Evolutionary conservation across 2,888 invertebrate genomes (phyloP), one percentile per base, ranked within the genome.

Genomic region (Polietes domitor): DNA sequence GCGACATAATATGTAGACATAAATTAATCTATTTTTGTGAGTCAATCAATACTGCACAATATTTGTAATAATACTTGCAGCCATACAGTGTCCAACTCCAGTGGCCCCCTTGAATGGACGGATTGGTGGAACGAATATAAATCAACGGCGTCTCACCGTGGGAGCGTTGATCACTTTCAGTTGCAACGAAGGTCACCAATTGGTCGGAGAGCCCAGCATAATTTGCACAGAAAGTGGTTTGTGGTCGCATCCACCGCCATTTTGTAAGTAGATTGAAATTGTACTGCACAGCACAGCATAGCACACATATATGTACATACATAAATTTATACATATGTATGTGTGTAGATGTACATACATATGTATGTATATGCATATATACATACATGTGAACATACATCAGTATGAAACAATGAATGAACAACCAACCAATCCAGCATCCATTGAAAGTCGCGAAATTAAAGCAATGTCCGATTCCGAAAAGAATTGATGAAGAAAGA

Each of bases 201-300:
- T 92, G 86, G 91, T 92, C 32, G 97, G 97, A 4, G 96, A 97
- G 90, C 94, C 95, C 0, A 96, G 96, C 85, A 95, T 96, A 87
- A 96, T 97, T 63, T 97, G 97, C 93, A 97, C 96, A 6, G 97
- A 97, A 91, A 96, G 95, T 83, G 97, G 97, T 65, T 96, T 95
- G 89, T 97, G 97, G 97, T 97, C 97, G 1, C 96, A 97, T 91
- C 95, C 96, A 24, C 95, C 96, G 12, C 97, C 97, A 68, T 95
- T 96, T 90, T 97, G 97, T 94, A 92, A 92, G 92, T 92, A 90
- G 87, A 84, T 71, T 80, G 76, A 82, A 83, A 63, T 2, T 5
- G 21, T 58, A 55, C 53, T 47, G 71, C 58, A 74, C 55, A 77
- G 63, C 74, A 58, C 26, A 32, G 32, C 9, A 9, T 32, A 9